Percentiles rank a stretch among this genome's conserved stretches.
phyloP scores from a whole-genome alignment of 2,888 invertebrate species.

The Tetheella fluctuosa region DNA sequence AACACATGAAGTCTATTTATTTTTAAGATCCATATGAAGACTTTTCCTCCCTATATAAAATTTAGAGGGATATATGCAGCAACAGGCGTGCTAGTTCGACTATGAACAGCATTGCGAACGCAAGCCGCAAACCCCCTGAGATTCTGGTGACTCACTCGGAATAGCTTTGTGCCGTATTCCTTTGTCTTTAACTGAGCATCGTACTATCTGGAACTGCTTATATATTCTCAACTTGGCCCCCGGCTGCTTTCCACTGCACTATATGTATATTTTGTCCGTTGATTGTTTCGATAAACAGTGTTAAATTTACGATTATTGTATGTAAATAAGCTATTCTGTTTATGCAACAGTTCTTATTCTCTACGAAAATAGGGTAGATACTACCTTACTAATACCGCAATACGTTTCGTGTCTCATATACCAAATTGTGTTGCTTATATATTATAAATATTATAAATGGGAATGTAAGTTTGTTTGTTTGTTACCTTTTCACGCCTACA shows the following conservation, averaged over 20 bases:
- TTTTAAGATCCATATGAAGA: conserved; percentile 7
- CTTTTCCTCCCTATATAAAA: conserved; percentile 24
- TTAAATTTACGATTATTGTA: conserved; percentile 9
- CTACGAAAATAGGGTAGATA: not conserved
- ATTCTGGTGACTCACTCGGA: conserved; percentile 52
- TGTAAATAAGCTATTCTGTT: not conserved
- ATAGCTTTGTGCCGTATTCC: conserved; percentile 59
- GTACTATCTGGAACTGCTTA: conserved; percentile 46
- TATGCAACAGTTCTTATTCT: not conserved
- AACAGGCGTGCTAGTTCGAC: conserved; percentile 47
- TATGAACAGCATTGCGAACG: conserved; percentile 42
- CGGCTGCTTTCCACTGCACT: conserved; percentile 23
- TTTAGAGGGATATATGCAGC: conserved; percentile 35
- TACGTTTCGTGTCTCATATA: no score
- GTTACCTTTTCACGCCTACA: no score
- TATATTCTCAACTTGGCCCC: conserved; percentile 47
- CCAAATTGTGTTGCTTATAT: no score
- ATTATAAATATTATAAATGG: no score
- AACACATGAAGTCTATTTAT: conserved; percentile 1
- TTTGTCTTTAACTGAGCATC: conserved; percentile 60
- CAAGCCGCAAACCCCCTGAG: conserved; percentile 52
- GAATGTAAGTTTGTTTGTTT: no score
- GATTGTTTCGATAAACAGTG: conserved; percentile 25
- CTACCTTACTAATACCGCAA: no score
- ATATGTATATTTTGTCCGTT: conserved; percentile 23